Base-by-base conservation (phyloP, 2,888 invertebrate genomes). In the Acanthopleura granulata region DNA sequence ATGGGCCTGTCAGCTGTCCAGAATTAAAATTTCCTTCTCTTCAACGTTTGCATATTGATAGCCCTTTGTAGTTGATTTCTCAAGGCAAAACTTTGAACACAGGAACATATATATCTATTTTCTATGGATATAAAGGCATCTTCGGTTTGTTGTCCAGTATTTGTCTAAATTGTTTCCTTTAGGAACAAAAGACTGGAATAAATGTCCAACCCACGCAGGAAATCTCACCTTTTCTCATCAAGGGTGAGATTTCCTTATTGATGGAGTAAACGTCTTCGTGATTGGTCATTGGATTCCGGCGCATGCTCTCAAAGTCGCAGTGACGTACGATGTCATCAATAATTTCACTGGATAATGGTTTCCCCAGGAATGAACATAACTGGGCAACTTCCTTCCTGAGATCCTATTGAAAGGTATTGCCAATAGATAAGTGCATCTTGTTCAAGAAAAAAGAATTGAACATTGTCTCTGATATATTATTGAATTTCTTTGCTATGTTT, bases 321-420 rank as follows among this genome's bases (percentile, higher is more conserved):
- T 87, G 86, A 0, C 80, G 74, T 0, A 79, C 82, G 12, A 88
- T 86, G 25, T 50, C 61, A 9, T 82, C 77, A 27, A 86, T 75
- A 14, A 77, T 72, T 9, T 76, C 76, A n/a, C 76, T 76, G 49
- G 74, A 76, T 25, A 82, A 73, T 6, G 72, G 18, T 50, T 71
- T 74, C 14, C 72, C 93, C 25, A 96, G 91, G 88, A 96, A 96
- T 3, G 91, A 86, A 0, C 95, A 95, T 29, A 96, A 94, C 86
- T 93, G 76, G 49, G 51, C 72, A 11, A 87, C 77, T 72, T 82
- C 83, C 18, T 84, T 84, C 62, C 79, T 81, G 30, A 87, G 77
- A 72, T 87, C 76, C 80, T 84, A 22, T 40, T 40, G 40, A 40
- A 40, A 40, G 4, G 9, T 40, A 40, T 40, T 6, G 9, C 9